Evolutionary conservation across 1,140 invertebrate genomes (phyloP).

Genomic region (Anastrepha obliqua): DNA sequence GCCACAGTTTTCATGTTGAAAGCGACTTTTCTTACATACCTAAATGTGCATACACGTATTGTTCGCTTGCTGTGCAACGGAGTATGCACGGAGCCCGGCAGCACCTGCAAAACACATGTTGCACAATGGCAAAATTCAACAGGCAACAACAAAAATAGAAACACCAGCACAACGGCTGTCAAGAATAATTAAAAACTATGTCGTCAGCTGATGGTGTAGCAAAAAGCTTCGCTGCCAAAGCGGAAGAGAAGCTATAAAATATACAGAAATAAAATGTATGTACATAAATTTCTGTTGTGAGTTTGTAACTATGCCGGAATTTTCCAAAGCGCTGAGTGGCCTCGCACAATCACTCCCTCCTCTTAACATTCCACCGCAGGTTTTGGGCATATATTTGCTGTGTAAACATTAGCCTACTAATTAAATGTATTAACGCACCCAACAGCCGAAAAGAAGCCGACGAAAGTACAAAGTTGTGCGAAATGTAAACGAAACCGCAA

Average conservation of each 20-base stretch:
- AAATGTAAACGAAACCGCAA: too few relatives aligned
- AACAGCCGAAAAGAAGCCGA: too few relatives aligned
- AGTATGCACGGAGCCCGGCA: too few relatives aligned
- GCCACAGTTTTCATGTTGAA: background rate
- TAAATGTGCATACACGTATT: too few relatives aligned
- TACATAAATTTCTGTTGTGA: background rate
- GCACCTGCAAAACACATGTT: background rate
- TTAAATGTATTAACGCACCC: too few relatives aligned
- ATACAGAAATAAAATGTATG: background rate
- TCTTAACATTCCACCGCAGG: too few relatives aligned
- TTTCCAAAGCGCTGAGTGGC: too few relatives aligned
- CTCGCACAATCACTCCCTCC: too few relatives aligned
- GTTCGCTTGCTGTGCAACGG: background rate
- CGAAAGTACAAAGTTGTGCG: too few relatives aligned
- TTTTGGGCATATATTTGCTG: too few relatives aligned
- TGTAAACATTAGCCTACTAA: too few relatives aligned
- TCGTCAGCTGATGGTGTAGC: background rate
- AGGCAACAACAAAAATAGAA: background rate
- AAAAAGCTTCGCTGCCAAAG: background rate
- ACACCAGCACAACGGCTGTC: background rate
- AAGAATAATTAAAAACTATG: constrained; percentile 2
- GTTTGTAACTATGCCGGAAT: background rate
- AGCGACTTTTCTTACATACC: too few relatives aligned
- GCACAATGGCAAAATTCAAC: background rate
- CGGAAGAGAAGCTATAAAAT: background rate